These are phyloP conservation scores for Cricetomys ansorgei DNA, from an alignment of 2,113 vertebrate species.

Conservation along the genomic window DNA sequence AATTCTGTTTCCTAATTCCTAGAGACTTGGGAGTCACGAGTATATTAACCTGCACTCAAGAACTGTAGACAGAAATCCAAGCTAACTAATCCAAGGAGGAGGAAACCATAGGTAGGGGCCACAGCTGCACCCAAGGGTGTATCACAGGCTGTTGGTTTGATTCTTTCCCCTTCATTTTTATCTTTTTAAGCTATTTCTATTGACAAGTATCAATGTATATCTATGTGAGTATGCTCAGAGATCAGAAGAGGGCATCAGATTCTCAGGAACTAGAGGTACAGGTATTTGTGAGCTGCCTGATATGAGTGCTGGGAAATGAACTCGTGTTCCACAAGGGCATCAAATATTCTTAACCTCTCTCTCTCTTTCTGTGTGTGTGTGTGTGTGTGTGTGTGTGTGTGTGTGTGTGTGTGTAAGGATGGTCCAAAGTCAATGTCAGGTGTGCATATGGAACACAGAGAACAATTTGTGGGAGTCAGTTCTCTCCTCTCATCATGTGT, in stretches of 20 bases:
- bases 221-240: neutral
- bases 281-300: neutral
- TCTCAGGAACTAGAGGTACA: neutral
- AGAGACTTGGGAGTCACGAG: neutral
- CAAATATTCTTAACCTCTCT: neutral
- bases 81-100: neutral
- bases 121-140: neutral
- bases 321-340: neutral
- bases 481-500: neutral
- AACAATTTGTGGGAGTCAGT: neutral
- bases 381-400: neutral
- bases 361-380: no score
- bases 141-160: neutral
- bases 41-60: neutral
- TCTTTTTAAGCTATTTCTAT: neutral
- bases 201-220: neutral
- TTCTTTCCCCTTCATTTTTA: neutral
- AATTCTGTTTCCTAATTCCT: slow-evolving; percentile 11
- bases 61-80: neutral
- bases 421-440: neutral
- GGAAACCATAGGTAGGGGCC: neutral
- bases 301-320: neutral
- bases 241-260: neutral
- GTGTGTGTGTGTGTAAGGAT: neutral
- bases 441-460: neutral